Conservation (phyloP, 2,888 invertebrate species). For the Mycalesis mineus region DNA sequence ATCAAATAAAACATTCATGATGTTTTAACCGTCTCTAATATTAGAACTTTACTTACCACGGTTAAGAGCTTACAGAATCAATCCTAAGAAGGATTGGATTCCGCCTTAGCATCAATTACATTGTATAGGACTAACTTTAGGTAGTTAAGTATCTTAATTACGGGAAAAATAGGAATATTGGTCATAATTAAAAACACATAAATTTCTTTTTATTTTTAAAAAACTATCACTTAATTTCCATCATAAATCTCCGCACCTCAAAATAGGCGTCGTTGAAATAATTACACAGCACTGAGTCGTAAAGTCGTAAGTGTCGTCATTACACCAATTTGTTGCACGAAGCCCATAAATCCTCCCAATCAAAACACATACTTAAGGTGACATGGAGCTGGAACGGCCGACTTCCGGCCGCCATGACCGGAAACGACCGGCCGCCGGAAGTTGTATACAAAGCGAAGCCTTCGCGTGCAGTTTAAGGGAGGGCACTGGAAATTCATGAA, state of each 20-base stretch:
- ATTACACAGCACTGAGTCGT: constrained; percentile 17
- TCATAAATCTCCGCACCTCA: constrained; percentile 2
- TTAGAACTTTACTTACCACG: too few relatives aligned
- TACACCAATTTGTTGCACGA: constrained; percentile 47
- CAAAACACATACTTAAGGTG: constrained; percentile 71
- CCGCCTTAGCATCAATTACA: too few relatives aligned
- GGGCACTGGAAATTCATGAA: constrained; percentile 30
- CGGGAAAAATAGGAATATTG: too few relatives aligned
- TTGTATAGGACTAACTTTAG: too few relatives aligned
- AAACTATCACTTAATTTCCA: background rate
- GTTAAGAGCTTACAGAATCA: too few relatives aligned
- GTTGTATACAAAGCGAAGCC: constrained; percentile 75
- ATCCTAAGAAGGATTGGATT: too few relatives aligned
- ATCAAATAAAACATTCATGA: too few relatives aligned
- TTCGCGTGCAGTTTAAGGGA: constrained; percentile 55
- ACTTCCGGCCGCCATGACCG: constrained; percentile 57
- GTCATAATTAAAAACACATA: too few relatives aligned
- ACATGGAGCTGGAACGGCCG: constrained; percentile 64
- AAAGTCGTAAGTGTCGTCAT: constrained; percentile 37
- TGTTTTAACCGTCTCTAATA: too few relatives aligned
- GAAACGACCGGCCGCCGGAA: constrained; percentile 56
- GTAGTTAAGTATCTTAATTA: too few relatives aligned
- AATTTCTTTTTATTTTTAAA: too few relatives aligned
- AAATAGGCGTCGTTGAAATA: constrained; percentile 10
- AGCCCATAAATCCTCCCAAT: constrained; percentile 61